Conservation (phyloP, 2,888 invertebrate genomes). For the Troides aeacus region DNA sequence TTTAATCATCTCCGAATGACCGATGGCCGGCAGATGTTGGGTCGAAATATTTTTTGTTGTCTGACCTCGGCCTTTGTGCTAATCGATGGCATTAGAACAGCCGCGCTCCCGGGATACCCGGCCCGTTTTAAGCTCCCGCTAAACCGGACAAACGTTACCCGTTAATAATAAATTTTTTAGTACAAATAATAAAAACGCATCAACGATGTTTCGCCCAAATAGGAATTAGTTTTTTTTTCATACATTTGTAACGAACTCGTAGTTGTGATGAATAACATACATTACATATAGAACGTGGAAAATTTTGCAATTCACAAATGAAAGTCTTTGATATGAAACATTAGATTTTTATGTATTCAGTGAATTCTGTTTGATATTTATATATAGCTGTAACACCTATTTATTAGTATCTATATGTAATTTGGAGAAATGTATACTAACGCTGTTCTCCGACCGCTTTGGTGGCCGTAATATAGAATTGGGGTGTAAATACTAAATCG, state of each 20-base stretch:
- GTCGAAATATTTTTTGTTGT: constrained; percentile 48
- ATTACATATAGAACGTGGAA: too few species aligned
- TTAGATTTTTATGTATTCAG: neutral
- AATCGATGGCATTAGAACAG: constrained; percentile 54
- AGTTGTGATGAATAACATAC: too few species aligned
- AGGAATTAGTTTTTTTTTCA: too few species aligned
- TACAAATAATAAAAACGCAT: too few species aligned
- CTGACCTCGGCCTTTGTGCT: constrained; percentile 43
- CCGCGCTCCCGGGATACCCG: constrained; percentile 39
- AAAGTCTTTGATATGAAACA: neutral
- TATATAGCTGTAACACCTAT: neutral
- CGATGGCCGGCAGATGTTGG: constrained; percentile 53
- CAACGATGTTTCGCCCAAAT: too few species aligned
- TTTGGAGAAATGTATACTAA: too few species aligned
- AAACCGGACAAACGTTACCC: neutral
- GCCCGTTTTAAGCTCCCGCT: neutral
- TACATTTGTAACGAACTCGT: too few species aligned
- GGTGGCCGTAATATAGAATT: too few species aligned
- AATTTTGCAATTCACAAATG: neutral
- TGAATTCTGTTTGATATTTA: neutral
- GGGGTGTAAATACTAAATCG: too few species aligned
- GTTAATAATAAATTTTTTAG: neutral
- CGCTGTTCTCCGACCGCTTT: too few species aligned
- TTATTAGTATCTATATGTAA: too few species aligned
- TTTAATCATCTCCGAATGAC: constrained; percentile 61